phyloP scores from a whole-genome alignment of 53 echinoderm and acorn worm species.

The Luidia sarsii region DNA sequence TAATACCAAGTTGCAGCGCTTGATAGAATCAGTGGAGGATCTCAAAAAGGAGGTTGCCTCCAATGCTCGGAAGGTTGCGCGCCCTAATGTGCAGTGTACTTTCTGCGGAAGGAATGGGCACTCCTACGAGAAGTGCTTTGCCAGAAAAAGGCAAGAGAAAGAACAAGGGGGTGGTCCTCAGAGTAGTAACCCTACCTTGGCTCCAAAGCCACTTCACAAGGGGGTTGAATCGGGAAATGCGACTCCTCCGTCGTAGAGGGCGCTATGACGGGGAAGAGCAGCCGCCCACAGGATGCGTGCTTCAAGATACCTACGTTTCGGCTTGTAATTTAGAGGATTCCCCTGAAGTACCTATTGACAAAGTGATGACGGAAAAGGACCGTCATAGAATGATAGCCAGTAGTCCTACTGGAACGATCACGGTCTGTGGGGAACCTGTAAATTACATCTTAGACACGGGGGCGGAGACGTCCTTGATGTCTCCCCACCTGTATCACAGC shows the following conservation, averaged over 20 bases:
- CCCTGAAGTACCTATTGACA: neutral
- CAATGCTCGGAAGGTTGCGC: neutral
- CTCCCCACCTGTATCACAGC: neutral
- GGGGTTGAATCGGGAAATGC: neutral
- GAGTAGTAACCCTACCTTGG: neutral
- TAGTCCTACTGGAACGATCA: slow-evolving; percentile 1
- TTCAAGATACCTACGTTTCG: neutral
- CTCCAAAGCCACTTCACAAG: neutral
- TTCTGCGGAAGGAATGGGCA: neutral
- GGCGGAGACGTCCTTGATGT: too few species aligned
- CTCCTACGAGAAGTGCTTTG: slow-evolving; percentile 1
- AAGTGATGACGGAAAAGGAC: slow-evolving; percentile 10
- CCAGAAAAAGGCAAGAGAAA: neutral
- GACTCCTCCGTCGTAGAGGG: slow-evolving; percentile 16
- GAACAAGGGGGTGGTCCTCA: neutral
- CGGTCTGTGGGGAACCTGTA: neutral
- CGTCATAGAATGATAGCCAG: slow-evolving; percentile 2
- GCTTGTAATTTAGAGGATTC: neutral
- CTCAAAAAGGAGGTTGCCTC: neutral
- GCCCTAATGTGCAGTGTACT: neutral
- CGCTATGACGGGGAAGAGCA: neutral
- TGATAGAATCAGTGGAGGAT: neutral
- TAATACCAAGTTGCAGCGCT: neutral
- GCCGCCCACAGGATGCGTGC: neutral
- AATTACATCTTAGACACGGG: slow-evolving; percentile 15